Evolutionary conservation across 2,113 vertebrate genomes (phyloP).

Genomic region (Thalassarche chlororhynchos): DNA sequence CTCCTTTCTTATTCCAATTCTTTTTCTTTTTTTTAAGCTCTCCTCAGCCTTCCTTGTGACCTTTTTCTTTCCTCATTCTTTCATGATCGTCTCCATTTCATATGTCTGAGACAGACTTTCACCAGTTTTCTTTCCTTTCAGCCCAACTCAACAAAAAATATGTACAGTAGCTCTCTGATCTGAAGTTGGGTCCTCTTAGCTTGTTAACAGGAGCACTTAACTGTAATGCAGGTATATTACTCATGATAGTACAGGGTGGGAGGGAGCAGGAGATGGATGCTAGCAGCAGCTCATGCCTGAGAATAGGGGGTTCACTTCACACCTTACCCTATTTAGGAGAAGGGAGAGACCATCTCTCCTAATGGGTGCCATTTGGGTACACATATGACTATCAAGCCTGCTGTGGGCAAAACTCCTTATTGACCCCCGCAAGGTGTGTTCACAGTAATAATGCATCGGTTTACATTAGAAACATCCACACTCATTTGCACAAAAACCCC

Average conservation of each 20-base stretch:
- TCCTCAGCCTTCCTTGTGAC: not conserved
- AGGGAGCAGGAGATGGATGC: not conserved
- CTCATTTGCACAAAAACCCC: not conserved
- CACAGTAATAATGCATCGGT: not conserved
- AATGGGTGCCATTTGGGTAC: not conserved
- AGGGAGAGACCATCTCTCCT: not conserved
- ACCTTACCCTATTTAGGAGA: not conserved
- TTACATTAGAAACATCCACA: not conserved
- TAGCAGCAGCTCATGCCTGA: not conserved
- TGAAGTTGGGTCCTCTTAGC: not conserved
- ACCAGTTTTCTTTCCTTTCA: not conserved
- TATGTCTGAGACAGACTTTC: not conserved
- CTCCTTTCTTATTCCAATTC: not conserved
- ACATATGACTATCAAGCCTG: not conserved
- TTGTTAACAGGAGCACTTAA: not conserved
- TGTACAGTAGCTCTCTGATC: not conserved
- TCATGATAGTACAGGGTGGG: not conserved
- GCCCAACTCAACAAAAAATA: not conserved
- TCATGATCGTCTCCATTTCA: not conserved
- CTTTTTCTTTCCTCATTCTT: not conserved
- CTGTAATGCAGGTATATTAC: not conserved
- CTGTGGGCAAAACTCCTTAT: not conserved
- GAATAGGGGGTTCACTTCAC: not conserved
- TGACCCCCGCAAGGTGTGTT: not conserved
- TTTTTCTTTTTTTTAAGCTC: not conserved